Evolutionary conservation across 2,888 invertebrate genomes (phyloP).

Genomic region (Perithous albicinctus): DNA sequence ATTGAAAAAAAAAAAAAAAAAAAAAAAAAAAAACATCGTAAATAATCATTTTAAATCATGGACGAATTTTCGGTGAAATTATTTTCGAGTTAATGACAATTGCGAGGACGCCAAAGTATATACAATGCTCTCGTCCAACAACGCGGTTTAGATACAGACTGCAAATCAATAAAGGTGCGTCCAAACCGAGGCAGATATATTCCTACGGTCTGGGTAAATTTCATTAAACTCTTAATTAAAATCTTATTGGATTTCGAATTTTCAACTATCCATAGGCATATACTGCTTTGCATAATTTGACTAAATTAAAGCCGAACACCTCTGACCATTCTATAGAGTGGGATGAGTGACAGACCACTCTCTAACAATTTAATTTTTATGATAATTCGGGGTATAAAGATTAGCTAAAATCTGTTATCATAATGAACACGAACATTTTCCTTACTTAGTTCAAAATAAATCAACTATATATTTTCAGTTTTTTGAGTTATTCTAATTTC

Average conservation of each 20-base stretch:
- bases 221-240: slow-evolving; percentile 70
- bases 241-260: slow-evolving; percentile 69
- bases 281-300: slow-evolving; percentile 56
- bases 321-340: not conserved
- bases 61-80: slow-evolving; percentile 1
- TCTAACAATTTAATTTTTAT: not conserved
- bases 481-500: too few relatives aligned
- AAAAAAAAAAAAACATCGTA: too few relatives aligned
- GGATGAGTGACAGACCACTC: not conserved
- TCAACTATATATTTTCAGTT: too few relatives aligned
- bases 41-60: not conserved
- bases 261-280: slow-evolving; percentile 56
- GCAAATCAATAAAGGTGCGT: slow-evolving; percentile 52
- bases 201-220: slow-evolving; percentile 56
- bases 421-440: not conserved
- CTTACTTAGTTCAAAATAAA: not conserved
- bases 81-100: not conserved
- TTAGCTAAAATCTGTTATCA: not conserved
- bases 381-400: too few relatives aligned
- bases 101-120: slow-evolving; percentile 2
- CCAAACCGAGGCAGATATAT: slow-evolving; percentile 23
- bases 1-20: slow-evolving; percentile 4
- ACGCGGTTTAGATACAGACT: slow-evolving; percentile 16
- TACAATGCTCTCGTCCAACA: not conserved
- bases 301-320: slow-evolving; percentile 36